Conservation (phyloP, 2,113 vertebrate species). For the Bagarius yarrelli region DNA sequence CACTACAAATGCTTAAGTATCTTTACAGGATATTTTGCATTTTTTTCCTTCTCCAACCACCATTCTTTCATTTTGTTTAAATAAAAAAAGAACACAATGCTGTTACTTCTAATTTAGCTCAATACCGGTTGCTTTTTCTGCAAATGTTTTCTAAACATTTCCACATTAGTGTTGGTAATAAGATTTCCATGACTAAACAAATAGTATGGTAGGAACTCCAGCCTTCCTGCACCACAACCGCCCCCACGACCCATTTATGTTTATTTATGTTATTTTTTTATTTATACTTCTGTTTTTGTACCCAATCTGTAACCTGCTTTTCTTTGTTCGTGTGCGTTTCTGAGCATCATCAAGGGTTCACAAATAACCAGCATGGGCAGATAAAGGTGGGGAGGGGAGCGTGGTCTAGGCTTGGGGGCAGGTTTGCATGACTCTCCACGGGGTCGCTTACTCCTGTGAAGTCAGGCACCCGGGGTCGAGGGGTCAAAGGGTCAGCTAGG, state of each 20-base stretch:
- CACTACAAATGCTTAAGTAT: not conserved
- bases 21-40: not conserved
- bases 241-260: not conserved
- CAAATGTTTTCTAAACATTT: not conserved
- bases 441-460: conserved; percentile 45
- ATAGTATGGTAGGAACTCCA: conserved; percentile 5
- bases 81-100: not conserved
- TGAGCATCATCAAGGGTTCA: conserved; percentile 32
- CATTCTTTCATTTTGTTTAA: too few species aligned
- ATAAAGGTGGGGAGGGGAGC: not conserved
- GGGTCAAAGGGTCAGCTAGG: conserved; percentile 39
- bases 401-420: conserved; percentile 21
- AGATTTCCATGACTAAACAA: conserved; percentile 22
- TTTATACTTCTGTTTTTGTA: conserved; percentile 20
- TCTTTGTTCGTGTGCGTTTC: conserved; percentile 11
- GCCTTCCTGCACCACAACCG: not conserved
- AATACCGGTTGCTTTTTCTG: not conserved
- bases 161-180: not conserved
- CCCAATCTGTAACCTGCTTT: conserved; percentile 10
- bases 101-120: not conserved
- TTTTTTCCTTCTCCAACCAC: not conserved
- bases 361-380: conserved; percentile 40
- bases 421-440: conserved; percentile 25
- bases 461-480: conserved; percentile 32
- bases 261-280: too few species aligned